Conservation (phyloP, 2,113 vertebrate species). For the Indri indri region DNA sequence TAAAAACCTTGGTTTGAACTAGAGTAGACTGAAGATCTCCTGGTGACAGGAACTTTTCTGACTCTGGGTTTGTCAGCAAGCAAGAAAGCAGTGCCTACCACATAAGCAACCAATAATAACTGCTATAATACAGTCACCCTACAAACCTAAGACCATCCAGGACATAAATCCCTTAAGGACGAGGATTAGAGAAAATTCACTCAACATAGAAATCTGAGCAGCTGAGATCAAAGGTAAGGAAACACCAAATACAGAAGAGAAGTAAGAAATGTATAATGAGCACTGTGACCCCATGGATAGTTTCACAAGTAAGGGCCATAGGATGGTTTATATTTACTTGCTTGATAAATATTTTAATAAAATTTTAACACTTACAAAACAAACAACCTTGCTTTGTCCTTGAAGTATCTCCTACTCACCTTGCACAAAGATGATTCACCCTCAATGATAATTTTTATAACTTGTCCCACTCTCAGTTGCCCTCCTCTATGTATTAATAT, state of each 20-base stretch:
- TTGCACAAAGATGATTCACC: not conserved
- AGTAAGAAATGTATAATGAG: not conserved
- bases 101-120: not conserved
- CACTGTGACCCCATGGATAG: too few relatives aligned
- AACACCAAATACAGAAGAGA: not conserved
- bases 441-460: not conserved
- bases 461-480: not conserved
- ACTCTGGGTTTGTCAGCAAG: not conserved
- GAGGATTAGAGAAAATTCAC: not conserved
- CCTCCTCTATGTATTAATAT: not conserved
- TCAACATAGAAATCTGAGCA: not conserved
- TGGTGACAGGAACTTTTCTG: not conserved
- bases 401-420: not conserved
- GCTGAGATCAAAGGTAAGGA: not conserved
- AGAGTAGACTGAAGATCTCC: not conserved
- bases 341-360: not conserved
- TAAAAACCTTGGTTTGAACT: not conserved
- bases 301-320: not conserved
- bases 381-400: not conserved
- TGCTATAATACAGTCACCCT: accelerated
- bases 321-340: not conserved
- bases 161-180: not conserved
- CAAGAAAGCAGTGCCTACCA: not conserved
- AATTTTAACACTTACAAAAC: not conserved
- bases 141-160: not conserved